Base-by-base conservation (phyloP, 2,797 vertebrate genomes). In the Halcyon chelicuti region DNA sequence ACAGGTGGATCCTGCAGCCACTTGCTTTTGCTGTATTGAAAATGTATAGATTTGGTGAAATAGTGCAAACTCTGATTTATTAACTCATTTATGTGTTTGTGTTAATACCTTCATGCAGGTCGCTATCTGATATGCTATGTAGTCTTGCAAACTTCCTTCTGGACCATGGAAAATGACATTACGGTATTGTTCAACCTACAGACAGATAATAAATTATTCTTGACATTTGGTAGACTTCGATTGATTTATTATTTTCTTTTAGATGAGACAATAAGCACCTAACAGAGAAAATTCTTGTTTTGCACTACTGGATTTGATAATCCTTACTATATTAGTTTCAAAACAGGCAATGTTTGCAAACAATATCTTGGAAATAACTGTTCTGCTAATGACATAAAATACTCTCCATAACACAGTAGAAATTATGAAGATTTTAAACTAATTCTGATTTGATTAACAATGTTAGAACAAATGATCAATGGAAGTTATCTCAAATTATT, bases 111-210 rank as follows among this genome's bases (percentile, higher is more conserved):
- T 99, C 93, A 99, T 98, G 97, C 98, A 99, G 96, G 97, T 96
- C 2, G 99, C 98, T 51, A 99, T 98, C 97, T 99, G 98, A 88
- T 97, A 89, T 10, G 98, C 99, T 76, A 99, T 97, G 92, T 99
- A 98, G 92, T 99, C 99, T 97, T 99, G 99, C 91, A 99, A 98
- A 97, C 99, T 99, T 97, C 99, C 99, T 97, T 99, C 99, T 54
- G 99, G 98, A 86, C 99, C 99, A 13, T 99, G 99, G 86, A 99
- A 99, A 97, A 99, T 99, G 65, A 99, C 98, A 94, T 98, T 99
- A 42, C 96, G 98, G 47, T 99, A 99, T 73, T 99, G 99, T 88
- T 99, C 99, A 88, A 99, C 99, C 99, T 99, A 93, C 20, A 75
- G 66, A 85, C 2, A 96, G 96, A 96, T 12, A 92, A 87, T 3